Evolutionary conservation across 2,113 vertebrate species (phyloP).

Genomic region (Typhlomys cinereus): DNA sequence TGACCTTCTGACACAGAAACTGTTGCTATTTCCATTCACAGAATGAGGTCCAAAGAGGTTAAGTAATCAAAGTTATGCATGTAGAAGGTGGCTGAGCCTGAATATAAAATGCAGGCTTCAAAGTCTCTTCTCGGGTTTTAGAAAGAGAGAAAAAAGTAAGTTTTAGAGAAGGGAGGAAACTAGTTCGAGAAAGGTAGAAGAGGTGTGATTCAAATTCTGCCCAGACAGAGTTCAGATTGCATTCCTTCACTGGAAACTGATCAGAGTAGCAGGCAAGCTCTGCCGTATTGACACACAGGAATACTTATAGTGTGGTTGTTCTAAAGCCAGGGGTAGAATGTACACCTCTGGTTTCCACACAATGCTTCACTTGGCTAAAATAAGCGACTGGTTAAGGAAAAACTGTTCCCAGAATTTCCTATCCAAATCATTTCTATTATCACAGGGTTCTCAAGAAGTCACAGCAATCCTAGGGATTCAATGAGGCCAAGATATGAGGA

Average conservation of each 20-base stretch:
- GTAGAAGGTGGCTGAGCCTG: not conserved
- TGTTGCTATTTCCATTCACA: not conserved
- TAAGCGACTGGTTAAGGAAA: not conserved
- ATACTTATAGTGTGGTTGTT: not conserved
- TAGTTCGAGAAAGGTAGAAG: not conserved
- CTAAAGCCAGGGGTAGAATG: not conserved
- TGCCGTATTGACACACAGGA: accelerated
- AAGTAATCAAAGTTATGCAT: not conserved
- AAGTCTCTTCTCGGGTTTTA: not conserved
- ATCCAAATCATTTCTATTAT: not conserved
- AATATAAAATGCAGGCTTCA: not conserved
- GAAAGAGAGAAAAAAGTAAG: constrained; percentile 24
- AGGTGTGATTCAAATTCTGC: not conserved
- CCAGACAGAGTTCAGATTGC: not conserved
- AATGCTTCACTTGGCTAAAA: not conserved
- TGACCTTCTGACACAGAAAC: not conserved
- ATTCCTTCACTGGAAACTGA: not conserved
- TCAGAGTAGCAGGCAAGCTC: not conserved
- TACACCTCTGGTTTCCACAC: not conserved
- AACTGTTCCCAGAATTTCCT: not conserved
- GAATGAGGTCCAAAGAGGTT: not conserved
- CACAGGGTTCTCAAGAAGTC: not conserved
- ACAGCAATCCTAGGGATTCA: not conserved
- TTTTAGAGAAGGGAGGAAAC: not conserved
- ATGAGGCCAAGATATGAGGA: too few species aligned